Percentiles rank a stretch among this genome's conserved stretches.
phyloP scores from a whole-genome alignment of 2,888 invertebrate species.

The Macrophya annulata region DNA sequence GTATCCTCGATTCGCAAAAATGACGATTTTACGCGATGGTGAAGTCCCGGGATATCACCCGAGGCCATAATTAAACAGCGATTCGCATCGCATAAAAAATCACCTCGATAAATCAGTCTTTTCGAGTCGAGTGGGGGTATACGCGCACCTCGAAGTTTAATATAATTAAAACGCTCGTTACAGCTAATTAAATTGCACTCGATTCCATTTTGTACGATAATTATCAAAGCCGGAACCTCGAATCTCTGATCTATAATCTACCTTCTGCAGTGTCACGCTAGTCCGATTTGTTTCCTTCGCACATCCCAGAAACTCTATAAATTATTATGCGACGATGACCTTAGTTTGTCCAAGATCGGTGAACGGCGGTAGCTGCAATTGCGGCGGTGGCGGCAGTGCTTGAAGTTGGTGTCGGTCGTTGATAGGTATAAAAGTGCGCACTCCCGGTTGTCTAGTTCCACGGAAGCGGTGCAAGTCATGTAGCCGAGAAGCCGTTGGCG shows the following conservation, averaged over 20 bases:
- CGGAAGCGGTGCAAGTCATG: conserved; percentile 70
- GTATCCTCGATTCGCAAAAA: conserved; percentile 16
- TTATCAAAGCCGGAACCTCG: conserved; percentile 34
- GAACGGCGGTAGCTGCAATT: conserved; percentile 43
- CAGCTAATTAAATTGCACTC: conserved; percentile 42
- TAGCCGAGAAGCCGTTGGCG: conserved; percentile 63
- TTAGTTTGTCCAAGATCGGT: conserved; percentile 38
- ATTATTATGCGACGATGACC: conserved; percentile 40
- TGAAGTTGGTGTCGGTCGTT: conserved; percentile 53
- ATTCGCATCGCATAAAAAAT: conserved; percentile 48
- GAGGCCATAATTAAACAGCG: conserved; percentile 49
- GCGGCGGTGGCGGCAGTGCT: conserved; percentile 42
- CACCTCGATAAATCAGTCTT: conserved; percentile 45
- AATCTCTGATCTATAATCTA: neutral
- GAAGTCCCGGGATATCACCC: conserved; percentile 16
- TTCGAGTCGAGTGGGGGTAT: neutral
- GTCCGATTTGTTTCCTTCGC: neutral
- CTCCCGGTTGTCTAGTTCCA: conserved; percentile 61
- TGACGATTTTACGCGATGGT: conserved; percentile 41
- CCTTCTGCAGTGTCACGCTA: neutral
- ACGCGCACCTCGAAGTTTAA: conserved; percentile 38
- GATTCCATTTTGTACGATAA: conserved; percentile 42
- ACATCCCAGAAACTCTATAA: neutral
- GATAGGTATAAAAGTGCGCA: conserved; percentile 52
- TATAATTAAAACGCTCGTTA: conserved; percentile 41